These are phyloP conservation scores for Lathamus discolor DNA, from an alignment of 2,113 vertebrate species.

Conservation along the genomic window DNA sequence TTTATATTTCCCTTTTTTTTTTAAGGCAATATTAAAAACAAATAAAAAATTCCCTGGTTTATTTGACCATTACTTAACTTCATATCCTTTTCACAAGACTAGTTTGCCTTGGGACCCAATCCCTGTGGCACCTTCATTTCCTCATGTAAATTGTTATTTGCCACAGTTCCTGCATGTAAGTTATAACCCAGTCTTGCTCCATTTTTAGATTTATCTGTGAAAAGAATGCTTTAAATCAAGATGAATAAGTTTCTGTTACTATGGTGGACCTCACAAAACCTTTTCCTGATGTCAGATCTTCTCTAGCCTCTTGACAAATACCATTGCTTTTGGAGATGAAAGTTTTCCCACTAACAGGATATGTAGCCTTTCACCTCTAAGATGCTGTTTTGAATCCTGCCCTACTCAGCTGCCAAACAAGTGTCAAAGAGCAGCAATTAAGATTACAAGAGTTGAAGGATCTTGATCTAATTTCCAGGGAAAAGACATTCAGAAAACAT, in stretches of 20 bases:
- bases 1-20: background rate
- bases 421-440: constrained; percentile 38
- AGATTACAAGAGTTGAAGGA: background rate
- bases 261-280: background rate
- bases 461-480: constrained; percentile 1
- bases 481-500: background rate
- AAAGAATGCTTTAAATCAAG: constrained; percentile 52
- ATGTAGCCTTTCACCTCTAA: constrained; percentile 61
- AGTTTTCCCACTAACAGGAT: constrained; percentile 64
- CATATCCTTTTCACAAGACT: constrained; percentile 8
- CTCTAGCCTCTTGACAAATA: constrained; percentile 33
- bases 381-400: constrained; percentile 45
- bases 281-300: constrained; percentile 38
- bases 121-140: constrained; percentile 3
- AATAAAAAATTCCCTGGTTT: background rate
- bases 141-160: background rate
- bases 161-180: background rate
- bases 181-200: background rate
- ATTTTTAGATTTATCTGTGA: constrained; percentile 32
- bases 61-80: background rate
- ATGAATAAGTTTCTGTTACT: background rate
- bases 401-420: constrained; percentile 36
- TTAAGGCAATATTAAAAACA: background rate
- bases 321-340: constrained; percentile 19
- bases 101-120: background rate